Evolutionary conservation across 2,888 invertebrate species (phyloP), one percentile per base, ranked within the genome.

Genomic region (Orgyia antiqua): DNA sequence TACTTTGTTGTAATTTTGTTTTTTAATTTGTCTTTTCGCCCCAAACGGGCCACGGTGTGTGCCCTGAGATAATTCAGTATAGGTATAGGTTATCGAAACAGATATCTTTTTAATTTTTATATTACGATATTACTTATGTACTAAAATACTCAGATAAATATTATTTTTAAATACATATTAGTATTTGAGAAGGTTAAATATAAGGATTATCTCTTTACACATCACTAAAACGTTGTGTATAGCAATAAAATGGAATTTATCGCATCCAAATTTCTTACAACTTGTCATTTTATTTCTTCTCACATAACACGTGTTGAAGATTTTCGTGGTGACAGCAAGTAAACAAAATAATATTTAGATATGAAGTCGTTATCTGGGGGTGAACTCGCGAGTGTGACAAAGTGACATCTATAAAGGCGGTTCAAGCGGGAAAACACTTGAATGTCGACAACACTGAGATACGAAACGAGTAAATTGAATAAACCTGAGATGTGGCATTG

Each of bases 391-490:
- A 68, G 65, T 72, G 71, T 71, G 69, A 72, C 67, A 72, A 74
- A 74, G 68, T 76, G 73, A 76, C 72, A 69, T 70, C 70, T 70
- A 69, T 71, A 70, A 73, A 72, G 61, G 69, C 67, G 68, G 68
- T 69, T 70, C 60, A 67, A 60, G 60, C 66, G 64, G 59, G 66
- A 70, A 70, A 75, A 74, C 65, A 72, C 73, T 76, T 61, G 66
- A 71, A 66, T 63, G 58, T 58, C 51, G 54, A 45, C 51, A 45
- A 36, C 62, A 37, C 36, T 45, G 57, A 72, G 64, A 51, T 58
- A 61, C 51, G 71, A 76, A 73, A 33, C 33, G 30, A 38, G 40
- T 24, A 42, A 54, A 52, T 52, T 51, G 36, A 52, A 47, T 47
- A 27, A 42, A 10, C 2, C 8, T 17, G 28, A 36, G 48, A 52